Evolutionary conservation across 2,113 vertebrate genomes (phyloP).

Genomic region (Pachyramphus minor): DNA sequence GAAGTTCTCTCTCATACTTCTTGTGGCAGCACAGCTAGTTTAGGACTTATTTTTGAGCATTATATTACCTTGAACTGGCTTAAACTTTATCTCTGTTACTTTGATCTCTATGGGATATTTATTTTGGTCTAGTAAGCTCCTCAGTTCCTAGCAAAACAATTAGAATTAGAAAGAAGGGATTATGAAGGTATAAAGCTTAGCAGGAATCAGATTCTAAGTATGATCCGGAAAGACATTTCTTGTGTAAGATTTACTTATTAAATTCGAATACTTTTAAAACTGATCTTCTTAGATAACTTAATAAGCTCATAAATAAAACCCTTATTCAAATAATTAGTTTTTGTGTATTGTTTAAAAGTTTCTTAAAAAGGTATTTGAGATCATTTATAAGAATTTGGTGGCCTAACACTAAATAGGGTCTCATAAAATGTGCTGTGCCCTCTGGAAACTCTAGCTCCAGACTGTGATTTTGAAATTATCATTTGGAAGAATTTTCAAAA

Average conservation of each 20-base stretch:
- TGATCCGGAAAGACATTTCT: constrained; percentile 52
- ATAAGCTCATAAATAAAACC: constrained; percentile 12
- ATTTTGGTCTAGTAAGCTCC: constrained; percentile 56
- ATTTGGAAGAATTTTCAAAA: background rate
- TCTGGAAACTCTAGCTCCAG: constrained; percentile 9
- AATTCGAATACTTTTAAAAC: constrained; percentile 33
- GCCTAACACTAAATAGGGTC: background rate
- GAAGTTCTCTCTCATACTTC: background rate
- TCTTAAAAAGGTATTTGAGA: background rate
- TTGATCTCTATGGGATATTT: constrained; percentile 30
- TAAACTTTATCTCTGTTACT: constrained; percentile 32
- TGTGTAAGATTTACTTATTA: constrained; percentile 38
- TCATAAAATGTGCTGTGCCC: background rate
- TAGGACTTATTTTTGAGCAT: background rate
- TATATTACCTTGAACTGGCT: constrained; percentile 6
- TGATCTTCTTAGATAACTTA: constrained; percentile 32
- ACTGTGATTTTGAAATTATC: constrained; percentile 12
- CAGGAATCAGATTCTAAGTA: constrained; percentile 46
- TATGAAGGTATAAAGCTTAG: constrained; percentile 57
- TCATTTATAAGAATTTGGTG: constrained; percentile 17
- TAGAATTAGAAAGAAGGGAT: constrained; percentile 64
- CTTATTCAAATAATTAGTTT: background rate
- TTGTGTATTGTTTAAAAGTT: constrained; percentile 5
- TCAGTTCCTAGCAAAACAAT: constrained; percentile 52
- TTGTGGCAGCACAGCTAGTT: background rate